phyloP scores from a whole-genome alignment of 2,888 invertebrate species.

The Dasypogon diadema region DNA sequence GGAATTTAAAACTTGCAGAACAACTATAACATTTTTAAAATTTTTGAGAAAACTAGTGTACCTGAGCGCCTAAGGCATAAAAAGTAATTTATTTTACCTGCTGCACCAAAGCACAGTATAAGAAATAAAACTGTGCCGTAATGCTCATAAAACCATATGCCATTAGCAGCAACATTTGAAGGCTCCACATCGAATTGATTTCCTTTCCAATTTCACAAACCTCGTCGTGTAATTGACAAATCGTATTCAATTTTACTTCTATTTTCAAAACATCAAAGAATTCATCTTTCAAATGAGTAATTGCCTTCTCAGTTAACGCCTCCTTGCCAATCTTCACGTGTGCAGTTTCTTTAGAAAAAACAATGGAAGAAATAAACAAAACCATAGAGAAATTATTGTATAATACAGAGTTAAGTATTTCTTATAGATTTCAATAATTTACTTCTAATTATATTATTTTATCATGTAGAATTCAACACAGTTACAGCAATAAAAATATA shows the following conservation, averaged over 20 bases:
- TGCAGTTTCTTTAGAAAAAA: constrained; percentile 34
- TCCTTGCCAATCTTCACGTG: constrained; percentile 48
- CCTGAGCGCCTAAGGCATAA: no score
- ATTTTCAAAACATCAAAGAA: constrained; percentile 63
- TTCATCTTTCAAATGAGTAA: constrained; percentile 57
- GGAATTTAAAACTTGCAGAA: no score
- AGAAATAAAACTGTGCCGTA: constrained; percentile 67
- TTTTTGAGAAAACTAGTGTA: no score
- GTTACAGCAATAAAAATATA: no score
- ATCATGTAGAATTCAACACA: no score
- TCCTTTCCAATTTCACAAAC: constrained; percentile 67
- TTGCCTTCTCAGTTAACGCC: constrained; percentile 21
- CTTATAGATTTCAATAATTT: no score
- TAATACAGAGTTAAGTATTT: no score
- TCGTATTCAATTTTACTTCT: constrained; percentile 65
- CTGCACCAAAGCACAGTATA: constrained; percentile 66
- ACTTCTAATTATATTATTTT: no score
- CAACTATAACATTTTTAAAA: no score
- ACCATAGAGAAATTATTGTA: no score
- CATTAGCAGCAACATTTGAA: constrained; percentile 67
- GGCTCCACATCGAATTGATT: constrained; percentile 67
- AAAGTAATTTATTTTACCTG: constrained; percentile 61
- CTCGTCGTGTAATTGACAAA: constrained; percentile 68
- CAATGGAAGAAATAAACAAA: background rate
- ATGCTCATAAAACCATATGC: constrained; percentile 68